Base-by-base conservation (phyloP, 2,113 vertebrate genomes). In the Oxyruncus cristatus region DNA sequence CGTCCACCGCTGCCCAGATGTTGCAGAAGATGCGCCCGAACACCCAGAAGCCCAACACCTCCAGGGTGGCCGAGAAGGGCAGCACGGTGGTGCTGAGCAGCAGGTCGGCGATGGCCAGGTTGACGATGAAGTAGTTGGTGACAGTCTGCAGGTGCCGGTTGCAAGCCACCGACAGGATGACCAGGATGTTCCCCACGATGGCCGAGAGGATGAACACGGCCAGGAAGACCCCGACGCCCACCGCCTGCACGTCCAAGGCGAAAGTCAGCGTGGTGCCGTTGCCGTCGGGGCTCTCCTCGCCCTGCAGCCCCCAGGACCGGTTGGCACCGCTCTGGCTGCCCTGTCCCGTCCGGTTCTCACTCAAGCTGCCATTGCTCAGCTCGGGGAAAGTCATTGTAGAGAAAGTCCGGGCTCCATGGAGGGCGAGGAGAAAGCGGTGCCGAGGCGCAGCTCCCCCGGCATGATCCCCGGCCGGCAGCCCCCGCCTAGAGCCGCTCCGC, bases 111-210 rank as follows among this genome's bases (percentile, higher is more conserved):
- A 99, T 99, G 63, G 99, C 99, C 86, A 99, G 92, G 98, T 99
- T 99, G 49, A 99, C 99, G 4, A 99, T 99, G 82, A 99, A 99
- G 95, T 99, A 99, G 98, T 99, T 99, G 65, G 99, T 99, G 89
- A 99, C 99, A 0, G 99, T 99, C 97, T 99, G 99, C 87, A 99
- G 92, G 76, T 99, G 99, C 93, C 98, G 98, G 94, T 99, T 99
- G 97, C 99, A 99, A 80, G 99, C 97, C 93, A 99, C 99, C 0
- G 99, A 99, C 17, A 99, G 98, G 91, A 99, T 99, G 47, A 99
- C 99, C 50, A 99, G 94, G 94, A 99, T 98, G 98, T 99, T 99
- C 50, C 99, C 99, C n/a, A 98, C 98, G 46, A 99, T 99, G 4
- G 99, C 99, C 10, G 98, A 98, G 93, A 99, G 92, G 88, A 99